Evolutionary conservation across 1,140 invertebrate species (phyloP).

Genomic region (Chrysoperla carnea): DNA sequence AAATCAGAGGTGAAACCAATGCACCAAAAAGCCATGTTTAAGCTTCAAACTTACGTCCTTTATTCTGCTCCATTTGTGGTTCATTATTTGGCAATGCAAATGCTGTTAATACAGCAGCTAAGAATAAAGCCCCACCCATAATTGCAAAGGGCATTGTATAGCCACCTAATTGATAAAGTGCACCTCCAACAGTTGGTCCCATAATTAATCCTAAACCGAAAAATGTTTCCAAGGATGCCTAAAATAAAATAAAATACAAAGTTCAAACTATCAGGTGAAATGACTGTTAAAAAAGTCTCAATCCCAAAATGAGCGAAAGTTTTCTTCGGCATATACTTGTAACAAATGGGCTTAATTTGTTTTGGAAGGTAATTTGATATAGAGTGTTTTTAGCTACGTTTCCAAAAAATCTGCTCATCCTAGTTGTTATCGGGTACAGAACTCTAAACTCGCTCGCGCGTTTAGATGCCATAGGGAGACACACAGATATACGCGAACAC

Average conservation of each 20-base stretch:
- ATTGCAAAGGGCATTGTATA: constrained; percentile 76
- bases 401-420: too few relatives aligned
- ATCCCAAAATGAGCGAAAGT: too few relatives aligned
- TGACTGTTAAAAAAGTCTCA: too few relatives aligned
- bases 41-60: constrained; percentile 35
- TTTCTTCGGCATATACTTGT: too few relatives aligned
- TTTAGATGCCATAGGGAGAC: too few relatives aligned
- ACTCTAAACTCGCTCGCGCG: too few relatives aligned
- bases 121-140: constrained; percentile 56
- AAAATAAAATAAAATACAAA: constrained; percentile 9
- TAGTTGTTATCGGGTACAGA: too few relatives aligned
- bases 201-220: constrained; percentile 76
- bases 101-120: constrained; percentile 54
- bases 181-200: constrained; percentile 69
- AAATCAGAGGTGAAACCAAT: neutral
- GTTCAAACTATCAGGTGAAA: too few relatives aligned
- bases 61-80: constrained; percentile 30
- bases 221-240: constrained; percentile 76
- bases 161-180: constrained; percentile 61
- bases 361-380: too few relatives aligned
- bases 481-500: too few relatives aligned
- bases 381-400: too few relatives aligned
- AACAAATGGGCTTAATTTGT: too few relatives aligned
- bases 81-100: constrained; percentile 49
- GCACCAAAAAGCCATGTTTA: neutral